A percentile compares a stretch with the other conserved stretches of the same genome.
Evolutionary conservation across 1,140 invertebrate species (phyloP).

Genomic region (Cherax quadricarinatus): DNA sequence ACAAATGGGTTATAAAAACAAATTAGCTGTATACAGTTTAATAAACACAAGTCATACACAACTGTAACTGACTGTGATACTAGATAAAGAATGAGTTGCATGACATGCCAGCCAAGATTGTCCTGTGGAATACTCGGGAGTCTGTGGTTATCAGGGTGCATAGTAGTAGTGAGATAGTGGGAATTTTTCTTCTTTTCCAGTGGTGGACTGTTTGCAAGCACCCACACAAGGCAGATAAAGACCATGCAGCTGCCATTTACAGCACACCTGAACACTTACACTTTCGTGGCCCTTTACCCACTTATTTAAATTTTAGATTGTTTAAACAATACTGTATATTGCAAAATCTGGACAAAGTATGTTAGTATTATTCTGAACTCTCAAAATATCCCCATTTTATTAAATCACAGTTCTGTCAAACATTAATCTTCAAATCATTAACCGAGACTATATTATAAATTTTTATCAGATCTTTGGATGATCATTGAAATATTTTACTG

Average conservation of each 20-base stretch:
- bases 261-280: neutral
- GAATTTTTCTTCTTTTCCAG: neutral
- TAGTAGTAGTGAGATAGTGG: neutral
- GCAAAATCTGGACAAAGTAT: neutral
- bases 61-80: conserved; percentile 51
- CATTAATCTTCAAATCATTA: neutral
- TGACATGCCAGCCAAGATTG: conserved; percentile 11
- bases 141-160: neutral
- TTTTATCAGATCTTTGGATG: neutral
- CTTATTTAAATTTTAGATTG: neutral
- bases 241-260: conserved; percentile 17
- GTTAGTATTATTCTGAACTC: neutral
- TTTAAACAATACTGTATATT: neutral
- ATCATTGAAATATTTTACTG: neutral
- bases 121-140: conserved; percentile 14
- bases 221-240: neutral
- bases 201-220: neutral
- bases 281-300: neutral
- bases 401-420: neutral
- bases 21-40: conserved; percentile 45
- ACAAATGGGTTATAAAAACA: neutral
- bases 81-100: conserved; percentile 33
- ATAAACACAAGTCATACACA: conserved; percentile 57
- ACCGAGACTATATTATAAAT: neutral
- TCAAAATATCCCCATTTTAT: neutral